Evolutionary conservation across 2,888 invertebrate species (phyloP).

Genomic region (Synergus japonicus): DNA sequence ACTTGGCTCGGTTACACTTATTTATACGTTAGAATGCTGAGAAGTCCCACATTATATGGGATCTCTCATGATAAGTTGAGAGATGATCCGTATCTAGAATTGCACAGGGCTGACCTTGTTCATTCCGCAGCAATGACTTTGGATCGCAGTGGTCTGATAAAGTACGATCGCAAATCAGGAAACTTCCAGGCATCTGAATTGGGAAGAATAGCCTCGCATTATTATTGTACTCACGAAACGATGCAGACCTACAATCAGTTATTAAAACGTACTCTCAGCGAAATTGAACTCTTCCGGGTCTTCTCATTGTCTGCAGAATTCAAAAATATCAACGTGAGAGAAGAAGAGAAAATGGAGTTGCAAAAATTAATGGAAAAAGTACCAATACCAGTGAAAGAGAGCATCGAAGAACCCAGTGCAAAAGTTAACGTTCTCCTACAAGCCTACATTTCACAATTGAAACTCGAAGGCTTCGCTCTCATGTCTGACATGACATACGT

Average conservation of each 20-base stretch:
- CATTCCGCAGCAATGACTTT: slow-evolving; percentile 95
- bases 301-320: slow-evolving; percentile 99
- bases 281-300: slow-evolving; percentile 98
- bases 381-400: slow-evolving; percentile 99
- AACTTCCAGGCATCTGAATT: slow-evolving; percentile 93
- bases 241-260: slow-evolving; percentile 98
- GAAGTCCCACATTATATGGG: slow-evolving; percentile 93
- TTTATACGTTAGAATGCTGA: slow-evolving; percentile 95
- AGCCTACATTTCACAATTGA: slow-evolving; percentile 98
- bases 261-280: slow-evolving; percentile 96
- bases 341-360: slow-evolving; percentile 97
- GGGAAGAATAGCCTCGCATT: slow-evolving; percentile 98
- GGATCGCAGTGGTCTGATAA: slow-evolving; percentile 95
- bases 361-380: slow-evolving; percentile 96
- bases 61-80: slow-evolving; percentile 86
- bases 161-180: slow-evolving; percentile 97
- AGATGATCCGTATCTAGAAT: slow-evolving; percentile 91
- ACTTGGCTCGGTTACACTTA: slow-evolving; percentile 98
- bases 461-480: slow-evolving; percentile 98
- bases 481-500: slow-evolving; percentile 99
- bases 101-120: slow-evolving; percentile 94
- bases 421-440: slow-evolving; percentile 97
- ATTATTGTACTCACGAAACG: slow-evolving; percentile 97
- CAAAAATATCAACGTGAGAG: slow-evolving; percentile 92
- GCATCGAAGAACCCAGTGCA: slow-evolving; percentile 98